These are phyloP conservation scores for Melanocharis versteri DNA, from an alignment of 2,113 vertebrate genomes.

Conservation along the genomic window DNA sequence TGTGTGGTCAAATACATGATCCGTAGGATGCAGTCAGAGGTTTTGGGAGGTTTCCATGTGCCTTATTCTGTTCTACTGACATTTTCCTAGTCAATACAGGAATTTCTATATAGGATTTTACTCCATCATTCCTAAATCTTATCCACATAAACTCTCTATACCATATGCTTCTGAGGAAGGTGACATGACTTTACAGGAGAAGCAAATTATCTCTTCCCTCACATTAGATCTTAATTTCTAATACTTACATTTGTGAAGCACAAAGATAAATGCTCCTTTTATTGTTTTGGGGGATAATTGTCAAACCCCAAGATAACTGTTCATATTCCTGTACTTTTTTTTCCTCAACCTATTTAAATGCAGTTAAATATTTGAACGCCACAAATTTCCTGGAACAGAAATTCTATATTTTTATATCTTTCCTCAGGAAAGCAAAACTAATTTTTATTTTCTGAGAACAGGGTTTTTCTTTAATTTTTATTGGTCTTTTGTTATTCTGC, in stretches of 20 bases:
- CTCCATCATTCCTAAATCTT: background rate
- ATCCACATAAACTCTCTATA: background rate
- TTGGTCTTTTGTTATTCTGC: background rate
- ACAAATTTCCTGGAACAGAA: background rate
- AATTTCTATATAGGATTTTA: background rate
- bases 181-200: background rate
- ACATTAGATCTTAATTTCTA: background rate
- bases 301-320: background rate
- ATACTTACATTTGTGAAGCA: background rate
- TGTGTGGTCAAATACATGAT: background rate
- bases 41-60: background rate
- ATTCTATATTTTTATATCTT: background rate
- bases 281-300: fast-evolving
- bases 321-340: background rate
- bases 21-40: background rate
- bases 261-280: background rate
- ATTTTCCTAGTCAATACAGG: background rate
- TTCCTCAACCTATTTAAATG: background rate
- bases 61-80: background rate
- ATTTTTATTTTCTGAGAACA: background rate
- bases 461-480: background rate
- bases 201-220: background rate
- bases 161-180: background rate
- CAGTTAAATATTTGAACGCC: background rate
- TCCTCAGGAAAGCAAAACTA: background rate